These are phyloP conservation scores for Zapornia atra DNA, from an alignment of 2,113 vertebrate species.

Conservation along the genomic window DNA sequence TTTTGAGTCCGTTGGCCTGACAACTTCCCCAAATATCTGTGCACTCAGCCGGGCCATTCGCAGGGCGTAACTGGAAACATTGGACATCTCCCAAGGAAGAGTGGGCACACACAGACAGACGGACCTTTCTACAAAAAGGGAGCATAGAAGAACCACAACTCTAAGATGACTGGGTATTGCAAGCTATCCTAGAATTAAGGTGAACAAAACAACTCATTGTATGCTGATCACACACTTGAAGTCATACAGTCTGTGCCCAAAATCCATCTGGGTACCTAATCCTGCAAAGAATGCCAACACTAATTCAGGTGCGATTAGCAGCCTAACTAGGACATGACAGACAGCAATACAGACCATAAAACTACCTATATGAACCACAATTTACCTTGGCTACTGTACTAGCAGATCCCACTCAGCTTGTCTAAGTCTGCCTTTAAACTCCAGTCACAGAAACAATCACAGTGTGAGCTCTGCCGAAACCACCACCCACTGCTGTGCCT, in stretches of 20 bases:
- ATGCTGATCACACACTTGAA: fast-evolving
- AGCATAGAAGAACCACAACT: neutral
- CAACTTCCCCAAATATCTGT: conserved; percentile 89
- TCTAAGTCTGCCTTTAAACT: neutral
- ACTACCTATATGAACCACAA: neutral
- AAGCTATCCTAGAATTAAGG: neutral
- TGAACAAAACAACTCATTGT: neutral
- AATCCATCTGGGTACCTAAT: neutral
- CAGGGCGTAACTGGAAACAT: conserved; percentile 84
- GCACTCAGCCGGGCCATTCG: conserved; percentile 91
- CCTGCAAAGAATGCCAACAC: neutral
- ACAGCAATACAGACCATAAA: neutral
- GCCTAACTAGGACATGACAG: neutral
- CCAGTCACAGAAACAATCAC: neutral
- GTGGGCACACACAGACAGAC: fast-evolving
- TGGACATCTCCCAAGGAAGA: conserved; percentile 76
- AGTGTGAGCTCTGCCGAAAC: neutral
- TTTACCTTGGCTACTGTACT: neutral
- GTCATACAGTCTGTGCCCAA: neutral
- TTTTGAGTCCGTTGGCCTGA: conserved; percentile 83
- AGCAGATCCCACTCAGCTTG: neutral
- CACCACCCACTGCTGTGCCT: fast-evolving
- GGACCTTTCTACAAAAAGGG: neutral
- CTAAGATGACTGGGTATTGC: neutral
- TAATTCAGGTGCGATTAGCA: neutral